These are phyloP conservation scores for Bubo scandiacus DNA, from an alignment of 2,113 vertebrate species.

Conservation along the genomic window DNA sequence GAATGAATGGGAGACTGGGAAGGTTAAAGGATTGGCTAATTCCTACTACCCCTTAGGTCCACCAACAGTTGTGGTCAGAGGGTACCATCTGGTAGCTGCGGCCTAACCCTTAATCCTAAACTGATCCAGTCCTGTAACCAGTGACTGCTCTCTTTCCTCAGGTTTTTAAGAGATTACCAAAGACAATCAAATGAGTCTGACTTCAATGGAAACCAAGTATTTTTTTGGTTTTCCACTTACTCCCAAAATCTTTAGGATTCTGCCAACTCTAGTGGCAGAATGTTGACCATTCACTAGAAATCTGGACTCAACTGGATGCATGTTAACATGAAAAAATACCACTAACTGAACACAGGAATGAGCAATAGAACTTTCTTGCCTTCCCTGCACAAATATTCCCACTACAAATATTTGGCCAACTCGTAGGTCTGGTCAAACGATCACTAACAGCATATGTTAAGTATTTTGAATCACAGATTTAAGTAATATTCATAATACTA, in stretches of 20 bases:
- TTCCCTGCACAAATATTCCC: background rate
- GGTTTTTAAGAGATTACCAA: background rate
- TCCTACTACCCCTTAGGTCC: background rate
- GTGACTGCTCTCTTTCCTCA: background rate
- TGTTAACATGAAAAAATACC: background rate
- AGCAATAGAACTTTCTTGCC: background rate
- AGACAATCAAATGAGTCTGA: background rate
- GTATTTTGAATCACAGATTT: background rate
- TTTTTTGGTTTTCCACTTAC: background rate
- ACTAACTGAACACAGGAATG: background rate
- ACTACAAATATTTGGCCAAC: background rate
- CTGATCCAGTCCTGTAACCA: background rate
- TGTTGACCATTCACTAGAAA: background rate
- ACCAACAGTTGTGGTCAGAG: background rate
- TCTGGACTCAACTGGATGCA: background rate
- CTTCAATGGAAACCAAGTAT: background rate
- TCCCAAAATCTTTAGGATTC: background rate
- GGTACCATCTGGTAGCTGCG: background rate
- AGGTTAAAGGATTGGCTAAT: background rate
- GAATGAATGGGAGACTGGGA: conserved; percentile 1
- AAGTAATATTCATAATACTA: background rate
- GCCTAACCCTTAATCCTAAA: background rate
- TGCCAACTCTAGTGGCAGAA: background rate
- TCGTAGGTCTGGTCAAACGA: background rate
- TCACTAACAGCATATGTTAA: background rate